Evolutionary conservation across 2,888 invertebrate species (phyloP), one percentile per base, ranked within the genome.

Genomic region (Drosophila paramelanica): DNA sequence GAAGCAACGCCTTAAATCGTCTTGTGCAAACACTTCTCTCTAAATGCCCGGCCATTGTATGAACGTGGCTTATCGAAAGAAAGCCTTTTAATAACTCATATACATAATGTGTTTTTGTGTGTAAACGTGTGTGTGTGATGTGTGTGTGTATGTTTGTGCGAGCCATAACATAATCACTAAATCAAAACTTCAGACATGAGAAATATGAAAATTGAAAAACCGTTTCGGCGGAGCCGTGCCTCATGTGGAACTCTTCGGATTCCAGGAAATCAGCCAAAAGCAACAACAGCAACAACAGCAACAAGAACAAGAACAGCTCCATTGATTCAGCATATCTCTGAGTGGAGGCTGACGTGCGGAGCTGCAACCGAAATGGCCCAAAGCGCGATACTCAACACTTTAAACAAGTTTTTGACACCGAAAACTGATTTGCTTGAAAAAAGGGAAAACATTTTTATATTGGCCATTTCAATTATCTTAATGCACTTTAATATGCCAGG

Each of bases 381-480:
- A 68, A 89, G 89, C 85, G 88, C 84, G 89, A 84, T 84, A 77
- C 85, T 85, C 85, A 87, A 85, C 85, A 85, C 85, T 85, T 85
- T 38, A 81, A 79, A 87, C 89, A 84, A 81, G 85, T 89, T 85
- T 79, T 81, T 89, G 81, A 89, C 85, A 89, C 89, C 67, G 57
- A 50, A 73, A 69, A 67, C 73, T 64, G 67, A 75, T 71, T 75
- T 75, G 55, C 58, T 56, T 55, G 41, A 46, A 23, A 68, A 77
- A 78, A 88, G 80, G 88, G 80, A 79, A 82, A 88, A 82, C 64
- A 81, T 85, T 87, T 89, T 86, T 88, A 77, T 87, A 90, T 89
- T 90, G 90, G 80, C 89, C 89, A 89, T 89, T 89, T 90, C 90
- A 90, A 90, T 89, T 90, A 89, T 89, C 86, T 90, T 88, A 89